These are phyloP conservation scores for Netelia virgata DNA, from an alignment of 2,888 invertebrate species.

Conservation along the genomic window DNA sequence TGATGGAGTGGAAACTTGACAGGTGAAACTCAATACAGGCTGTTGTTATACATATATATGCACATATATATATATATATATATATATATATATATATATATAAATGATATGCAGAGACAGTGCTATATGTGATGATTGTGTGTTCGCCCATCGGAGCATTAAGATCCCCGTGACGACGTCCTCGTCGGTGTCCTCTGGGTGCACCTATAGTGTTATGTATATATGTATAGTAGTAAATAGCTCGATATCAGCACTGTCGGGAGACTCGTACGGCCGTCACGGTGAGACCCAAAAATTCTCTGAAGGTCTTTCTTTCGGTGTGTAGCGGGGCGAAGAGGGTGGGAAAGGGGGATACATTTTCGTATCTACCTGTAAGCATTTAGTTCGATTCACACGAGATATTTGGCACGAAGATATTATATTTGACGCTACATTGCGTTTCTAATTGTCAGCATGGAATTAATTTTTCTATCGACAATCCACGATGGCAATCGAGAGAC, in stretches of 20 bases:
- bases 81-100: conserved; percentile 39
- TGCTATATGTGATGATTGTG: conserved; percentile 15
- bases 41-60: conserved; percentile 4
- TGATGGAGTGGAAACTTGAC: conserved; percentile 84
- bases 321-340: not conserved
- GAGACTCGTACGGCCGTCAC: conserved; percentile 72
- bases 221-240: conserved; percentile 17
- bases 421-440: too few species aligned
- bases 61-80: conserved; percentile 43
- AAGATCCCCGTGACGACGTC: conserved; percentile 64
- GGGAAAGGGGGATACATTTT: not conserved
- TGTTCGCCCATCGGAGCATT: conserved; percentile 23
- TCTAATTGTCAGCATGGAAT: too few species aligned
- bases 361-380: conserved; percentile 2
- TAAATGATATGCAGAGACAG: conserved; percentile 11
- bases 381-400: conserved; percentile 2
- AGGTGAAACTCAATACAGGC: conserved; percentile 83
- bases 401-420: not conserved
- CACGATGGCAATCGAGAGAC: too few species aligned
- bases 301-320: conserved; percentile 73
- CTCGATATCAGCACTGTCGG: conserved; percentile 47
- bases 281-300: conserved; percentile 71
- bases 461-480: too few species aligned
- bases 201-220: conserved; percentile 66
- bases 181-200: conserved; percentile 67